A percentile compares a stretch with the other conserved stretches of the same genome.
These are phyloP conservation scores for Tapera naevia DNA, from an alignment of 2,797 vertebrate species.

Conservation along the genomic window DNA sequence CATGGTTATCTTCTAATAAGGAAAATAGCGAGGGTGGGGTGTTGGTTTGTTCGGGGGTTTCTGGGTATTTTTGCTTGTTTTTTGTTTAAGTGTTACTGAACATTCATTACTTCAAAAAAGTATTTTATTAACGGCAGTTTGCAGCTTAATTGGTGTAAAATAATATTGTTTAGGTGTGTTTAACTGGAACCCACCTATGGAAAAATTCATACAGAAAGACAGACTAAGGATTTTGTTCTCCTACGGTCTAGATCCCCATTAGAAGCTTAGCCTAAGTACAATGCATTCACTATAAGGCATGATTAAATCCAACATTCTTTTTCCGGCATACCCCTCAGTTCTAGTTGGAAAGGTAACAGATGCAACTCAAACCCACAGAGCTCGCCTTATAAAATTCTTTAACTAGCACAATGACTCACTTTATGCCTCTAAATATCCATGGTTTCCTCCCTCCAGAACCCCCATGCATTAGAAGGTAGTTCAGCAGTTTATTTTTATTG, in stretches of 20 bases:
- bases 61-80: neutral
- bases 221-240: constrained; percentile 50
- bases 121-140: constrained; percentile 30
- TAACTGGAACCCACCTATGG: constrained; percentile 21
- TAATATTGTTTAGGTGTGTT: neutral
- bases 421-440: constrained; percentile 81
- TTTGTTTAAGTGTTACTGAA: constrained; percentile 17
- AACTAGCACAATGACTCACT: constrained; percentile 79
- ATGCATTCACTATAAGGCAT: constrained; percentile 66
- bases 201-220: constrained; percentile 31
- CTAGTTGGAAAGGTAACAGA: constrained; percentile 76
- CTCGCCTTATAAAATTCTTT: constrained; percentile 76
- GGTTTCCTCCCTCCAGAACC: constrained; percentile 78
- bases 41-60: neutral
- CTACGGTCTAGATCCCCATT: constrained; percentile 35
- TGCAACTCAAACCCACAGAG: constrained; percentile 77
- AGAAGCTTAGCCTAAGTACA: constrained; percentile 60
- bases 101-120: neutral
- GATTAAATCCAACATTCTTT: constrained; percentile 72
- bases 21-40: constrained; percentile 34
- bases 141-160: constrained; percentile 13
- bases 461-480: constrained; percentile 78
- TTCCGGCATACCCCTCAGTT: constrained; percentile 67
- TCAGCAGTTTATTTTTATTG: constrained; percentile 84
- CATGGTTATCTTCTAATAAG: constrained; percentile 55